Percentiles rank a stretch among this genome's conserved stretches.
These are phyloP conservation scores for Cotesia chilonis DNA, from an alignment of 1,140 invertebrate species.

Conservation along the genomic window DNA sequence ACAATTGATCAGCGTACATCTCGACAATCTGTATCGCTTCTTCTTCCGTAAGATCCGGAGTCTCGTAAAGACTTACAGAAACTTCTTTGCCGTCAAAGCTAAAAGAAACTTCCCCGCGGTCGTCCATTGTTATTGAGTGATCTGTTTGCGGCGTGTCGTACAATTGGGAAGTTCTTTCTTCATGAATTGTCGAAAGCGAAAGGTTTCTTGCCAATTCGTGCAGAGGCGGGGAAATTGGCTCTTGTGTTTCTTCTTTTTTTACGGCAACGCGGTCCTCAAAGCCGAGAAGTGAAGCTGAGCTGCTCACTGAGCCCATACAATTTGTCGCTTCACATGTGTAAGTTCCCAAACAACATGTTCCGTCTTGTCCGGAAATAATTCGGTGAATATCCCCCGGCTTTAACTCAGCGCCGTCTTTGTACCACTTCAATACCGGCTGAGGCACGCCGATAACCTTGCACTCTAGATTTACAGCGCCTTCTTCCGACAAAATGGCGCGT, in stretches of 20 bases:
- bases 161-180: slow-evolving; percentile 87
- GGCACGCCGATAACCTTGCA: slow-evolving; percentile 94
- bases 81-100: slow-evolving; percentile 92
- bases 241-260: slow-evolving; percentile 59
- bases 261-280: slow-evolving; percentile 70
- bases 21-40: slow-evolving; percentile 90
- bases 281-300: slow-evolving; percentile 85
- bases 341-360: slow-evolving; percentile 88
- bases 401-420: slow-evolving; percentile 87
- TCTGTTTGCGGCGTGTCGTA: slow-evolving; percentile 82
- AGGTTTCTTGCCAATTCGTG: slow-evolving; percentile 75
- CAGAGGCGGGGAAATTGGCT: slow-evolving; percentile 50
- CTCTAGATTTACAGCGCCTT: slow-evolving; percentile 88
- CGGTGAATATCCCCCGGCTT: slow-evolving; percentile 91
- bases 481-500: slow-evolving; percentile 83
- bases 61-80: slow-evolving; percentile 89
- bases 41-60: slow-evolving; percentile 89
- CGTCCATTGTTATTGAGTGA: slow-evolving; percentile 76
- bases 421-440: slow-evolving; percentile 88
- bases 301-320: slow-evolving; percentile 89
- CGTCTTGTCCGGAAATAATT: slow-evolving; percentile 88
- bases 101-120: slow-evolving; percentile 85
- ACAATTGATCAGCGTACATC: slow-evolving; percentile 92
- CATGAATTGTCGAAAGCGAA: slow-evolving; percentile 88
- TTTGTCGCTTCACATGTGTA: slow-evolving; percentile 94